Base-by-base conservation (phyloP, 2,113 vertebrate genomes). In the Eonycteris spelaea region DNA sequence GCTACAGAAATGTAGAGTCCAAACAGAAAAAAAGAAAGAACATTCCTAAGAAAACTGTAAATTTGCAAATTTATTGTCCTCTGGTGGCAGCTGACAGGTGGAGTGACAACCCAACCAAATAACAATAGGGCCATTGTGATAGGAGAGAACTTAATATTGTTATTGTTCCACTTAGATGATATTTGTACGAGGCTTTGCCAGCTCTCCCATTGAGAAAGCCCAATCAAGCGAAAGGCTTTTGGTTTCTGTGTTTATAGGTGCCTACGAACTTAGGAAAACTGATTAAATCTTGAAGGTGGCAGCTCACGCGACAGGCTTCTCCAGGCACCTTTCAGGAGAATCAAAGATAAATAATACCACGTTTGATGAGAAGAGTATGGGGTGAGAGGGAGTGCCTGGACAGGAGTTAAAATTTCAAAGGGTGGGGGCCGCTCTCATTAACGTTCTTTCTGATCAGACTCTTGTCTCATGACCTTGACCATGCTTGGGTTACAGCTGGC, bases 161-260 rank as follows among this genome's bases (percentile, higher is more conserved):
- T 98, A 97, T 97, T 98, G 96, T 98, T 98, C 96, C 70, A 45
- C 96, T 96, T 80, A 85, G 96, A 71, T 97, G 96, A 90, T 97
- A 80, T 70, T 80, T 94, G 83, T 84, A 40, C 0, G 51, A 97
- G 88, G 85, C 78, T 40, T 26, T 97, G 97, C 96, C 96, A 97
- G 84, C 78, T 92, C 95, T 95, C 18, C 53, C 95, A 96, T 96
- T 98, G 97, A 98, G 96, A 94, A 70, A 96, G 65, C 78, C 96
- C 96, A 97, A 40, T 97, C 84, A 91, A 90, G 96, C 96, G 96
- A 95, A 98, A 98, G 95, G 96, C 43, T 98, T 97, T 97, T 92
- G 70, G 89, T 98, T 98, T 97, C 95, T 98, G 91, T 26, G 11
- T 97, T 98, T 79, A 86, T 95, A 93, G 77, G 94, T 95, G 96